Base-by-base conservation (phyloP, 2,113 vertebrate species). In the Megalops atlanticus region DNA sequence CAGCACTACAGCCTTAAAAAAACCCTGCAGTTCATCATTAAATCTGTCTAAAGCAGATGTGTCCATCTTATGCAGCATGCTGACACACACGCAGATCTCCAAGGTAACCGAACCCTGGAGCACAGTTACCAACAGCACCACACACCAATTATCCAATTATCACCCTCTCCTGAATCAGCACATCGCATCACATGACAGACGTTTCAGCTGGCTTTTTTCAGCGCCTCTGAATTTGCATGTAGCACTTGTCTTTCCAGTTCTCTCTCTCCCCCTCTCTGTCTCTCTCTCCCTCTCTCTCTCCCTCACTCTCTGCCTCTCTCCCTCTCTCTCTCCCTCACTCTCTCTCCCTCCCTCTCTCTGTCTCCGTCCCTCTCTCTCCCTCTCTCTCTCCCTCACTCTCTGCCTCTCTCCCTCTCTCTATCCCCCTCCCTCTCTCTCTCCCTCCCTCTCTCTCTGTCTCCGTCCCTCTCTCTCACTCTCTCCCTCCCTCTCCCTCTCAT, bases 101-200 rank as follows among this genome's bases (percentile, higher is more conserved):
- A 81, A 87, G 90, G 92, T 89, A 93, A 94, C 92, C 84, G 54
- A 83, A 39, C 82, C 88, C 87, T 86, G 77, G 78, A 87, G 90
- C 90, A 40, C 89, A 89, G 90, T 83, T 87, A 90, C 91, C 88
- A n/a, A n/a, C n/a, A 91, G 89, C 86, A 80, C 74, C 81, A 84
- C 89, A 87, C 90, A 24, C 84, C 91, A 93, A 92, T 93, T 93
- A 93, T 92, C 89, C 89, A 87, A 87, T 91, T 88, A 89, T 85
- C 91, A 83, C 85, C 88, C 88, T 87, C 88, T 83, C 87, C 89
- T 92, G 89, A 91, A 91, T 92, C 87, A 90, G 89, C 91, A 91
- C 83, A 87, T 80, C 84, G 82, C 78, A 86, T 86, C 87, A 78
- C 78, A 76, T 49, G 71, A 73, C 83, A 82, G 54, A 8, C 18